phyloP scores from a whole-genome alignment of 2,888 invertebrate genomes.

The Trachelus stipa region DNA sequence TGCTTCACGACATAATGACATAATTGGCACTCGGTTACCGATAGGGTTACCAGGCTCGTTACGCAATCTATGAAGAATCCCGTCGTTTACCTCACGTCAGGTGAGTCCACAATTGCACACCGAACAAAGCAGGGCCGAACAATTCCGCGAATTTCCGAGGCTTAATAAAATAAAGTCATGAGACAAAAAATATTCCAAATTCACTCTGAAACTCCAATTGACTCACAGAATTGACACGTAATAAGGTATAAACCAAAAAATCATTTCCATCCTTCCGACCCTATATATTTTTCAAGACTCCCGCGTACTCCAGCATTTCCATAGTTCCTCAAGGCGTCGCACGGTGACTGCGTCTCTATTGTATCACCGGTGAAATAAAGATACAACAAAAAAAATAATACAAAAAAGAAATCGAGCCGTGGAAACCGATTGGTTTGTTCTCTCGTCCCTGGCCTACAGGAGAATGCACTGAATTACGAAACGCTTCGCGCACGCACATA shows the following conservation, averaged over 20 bases:
- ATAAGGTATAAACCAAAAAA: not conserved
- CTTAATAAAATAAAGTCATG: not conserved
- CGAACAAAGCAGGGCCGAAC: not conserved
- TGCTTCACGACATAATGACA: not conserved
- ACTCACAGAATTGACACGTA: no score
- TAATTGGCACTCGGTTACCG: conserved; percentile 6
- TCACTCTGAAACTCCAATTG: not conserved
- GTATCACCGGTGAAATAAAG: not conserved
- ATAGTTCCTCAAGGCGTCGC: not conserved
- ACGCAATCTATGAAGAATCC: not conserved
- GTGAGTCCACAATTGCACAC: not conserved
- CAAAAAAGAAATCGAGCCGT: not conserved
- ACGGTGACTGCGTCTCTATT: not conserved
- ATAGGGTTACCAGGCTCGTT: not conserved
- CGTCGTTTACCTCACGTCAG: not conserved
- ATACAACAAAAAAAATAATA: not conserved
- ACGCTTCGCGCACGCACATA: conserved; percentile 16
- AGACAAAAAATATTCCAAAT: not conserved
- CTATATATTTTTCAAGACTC: not conserved
- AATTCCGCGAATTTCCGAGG: not conserved
- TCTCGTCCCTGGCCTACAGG: conserved; percentile 30
- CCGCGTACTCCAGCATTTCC: not conserved
- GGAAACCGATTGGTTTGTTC: not conserved
- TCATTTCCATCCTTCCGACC: not conserved
- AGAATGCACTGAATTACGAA: conserved; percentile 37